A percentile compares a stretch with the other conserved stretches of the same genome.
Conservation (phyloP, 2,888 invertebrate species). For the Hydrotaea cyrtoneurina region DNA sequence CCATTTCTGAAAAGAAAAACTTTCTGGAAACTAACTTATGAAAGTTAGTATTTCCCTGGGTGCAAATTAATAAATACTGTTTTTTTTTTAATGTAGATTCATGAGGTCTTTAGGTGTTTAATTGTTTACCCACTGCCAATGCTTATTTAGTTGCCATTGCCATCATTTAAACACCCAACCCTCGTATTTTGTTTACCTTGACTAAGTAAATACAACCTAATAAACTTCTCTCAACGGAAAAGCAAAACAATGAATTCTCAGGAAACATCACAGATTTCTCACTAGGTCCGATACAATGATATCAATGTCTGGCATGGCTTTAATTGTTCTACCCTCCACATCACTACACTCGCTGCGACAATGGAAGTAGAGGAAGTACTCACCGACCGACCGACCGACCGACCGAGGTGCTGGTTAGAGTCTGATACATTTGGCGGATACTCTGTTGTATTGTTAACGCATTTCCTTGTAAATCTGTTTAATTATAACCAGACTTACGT, state of each 20-base stretch:
- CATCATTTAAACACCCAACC: neutral
- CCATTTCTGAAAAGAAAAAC: no score
- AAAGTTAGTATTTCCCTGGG: no score
- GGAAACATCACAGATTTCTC: conserved; percentile 51
- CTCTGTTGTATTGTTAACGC: neutral
- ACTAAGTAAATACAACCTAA: neutral
- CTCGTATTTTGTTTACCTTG: neutral
- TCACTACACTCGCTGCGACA: neutral
- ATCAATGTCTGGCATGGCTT: conserved; percentile 4
- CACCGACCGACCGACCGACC: neutral
- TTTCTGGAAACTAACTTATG: no score
- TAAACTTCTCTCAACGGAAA: conserved; percentile 16
- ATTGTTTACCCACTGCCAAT: no score
- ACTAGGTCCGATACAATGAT: conserved; percentile 19
- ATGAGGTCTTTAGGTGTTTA: no score
- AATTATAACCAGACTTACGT: neutral
- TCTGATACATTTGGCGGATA: neutral
- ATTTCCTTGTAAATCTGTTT: conserved; percentile 31
- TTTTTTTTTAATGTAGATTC: no score
- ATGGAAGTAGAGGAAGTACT: conserved; percentile 24
- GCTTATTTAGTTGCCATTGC: no score
- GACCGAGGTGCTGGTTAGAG: neutral
- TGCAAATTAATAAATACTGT: no score
- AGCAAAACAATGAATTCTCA: conserved; percentile 45
- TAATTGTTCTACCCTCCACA: neutral